These are phyloP conservation scores for Oscheius sp. DNA, from an alignment of 2,888 invertebrate species.

Conservation along the genomic window DNA sequence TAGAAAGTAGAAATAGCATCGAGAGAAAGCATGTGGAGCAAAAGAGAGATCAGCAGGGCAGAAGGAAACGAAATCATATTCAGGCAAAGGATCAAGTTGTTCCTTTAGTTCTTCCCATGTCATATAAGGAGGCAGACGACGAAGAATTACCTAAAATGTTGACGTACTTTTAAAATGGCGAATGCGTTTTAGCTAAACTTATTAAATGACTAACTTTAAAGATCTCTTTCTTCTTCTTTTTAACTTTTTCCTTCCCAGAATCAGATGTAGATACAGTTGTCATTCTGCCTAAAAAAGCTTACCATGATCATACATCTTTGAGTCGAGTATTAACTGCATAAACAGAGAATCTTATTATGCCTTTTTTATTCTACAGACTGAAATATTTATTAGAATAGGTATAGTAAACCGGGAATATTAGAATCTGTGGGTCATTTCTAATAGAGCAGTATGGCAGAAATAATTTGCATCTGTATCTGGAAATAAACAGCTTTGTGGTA, in stretches of 20 bases:
- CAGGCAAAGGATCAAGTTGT: slow-evolving; percentile 22
- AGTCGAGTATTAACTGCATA: background rate
- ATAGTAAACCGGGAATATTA: background rate
- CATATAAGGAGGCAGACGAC: slow-evolving; percentile 27
- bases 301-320: background rate
- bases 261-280: background rate
- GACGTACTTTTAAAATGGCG: no score
- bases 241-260: background rate
- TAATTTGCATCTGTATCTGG: no score
- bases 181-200: background rate
- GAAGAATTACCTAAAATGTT: slow-evolving; percentile 26
- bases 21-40: slow-evolving; percentile 23
- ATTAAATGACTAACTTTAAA: slow-evolving; percentile 9
- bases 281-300: background rate
- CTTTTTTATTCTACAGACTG: background rate
- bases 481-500: background rate
- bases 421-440: background rate
- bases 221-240: slow-evolving; percentile 8
- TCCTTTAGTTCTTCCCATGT: slow-evolving; percentile 27
- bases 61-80: slow-evolving; percentile 18
- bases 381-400: no score
- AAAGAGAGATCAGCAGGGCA: slow-evolving; percentile 30
- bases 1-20: slow-evolving; percentile 27
- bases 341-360: background rate
- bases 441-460: background rate